Conservation (phyloP, 2,113 vertebrate genomes). For the Eulemur macaco region DNA sequence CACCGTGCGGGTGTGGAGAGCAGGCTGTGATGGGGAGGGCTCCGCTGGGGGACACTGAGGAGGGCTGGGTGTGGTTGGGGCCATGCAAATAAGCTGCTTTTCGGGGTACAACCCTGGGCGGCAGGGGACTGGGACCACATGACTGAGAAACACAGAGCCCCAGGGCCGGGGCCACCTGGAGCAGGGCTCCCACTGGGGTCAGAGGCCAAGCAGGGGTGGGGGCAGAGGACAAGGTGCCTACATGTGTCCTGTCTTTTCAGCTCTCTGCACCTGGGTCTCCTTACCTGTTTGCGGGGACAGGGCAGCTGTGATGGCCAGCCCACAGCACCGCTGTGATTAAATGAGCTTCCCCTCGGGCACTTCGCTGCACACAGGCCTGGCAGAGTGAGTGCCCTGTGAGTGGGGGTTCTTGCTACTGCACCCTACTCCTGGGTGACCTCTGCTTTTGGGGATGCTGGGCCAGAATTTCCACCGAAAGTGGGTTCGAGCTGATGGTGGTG, state of each 20-base stretch:
- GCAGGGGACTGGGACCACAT: neutral
- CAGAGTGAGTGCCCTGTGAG: neutral
- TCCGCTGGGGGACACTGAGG: neutral
- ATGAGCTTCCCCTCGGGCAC: too few relatives aligned
- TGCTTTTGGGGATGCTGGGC: neutral
- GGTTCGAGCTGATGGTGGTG: neutral
- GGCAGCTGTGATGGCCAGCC: neutral
- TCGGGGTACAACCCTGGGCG: neutral
- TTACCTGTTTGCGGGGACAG: neutral
- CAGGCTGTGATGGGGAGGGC: neutral
- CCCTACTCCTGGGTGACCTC: neutral
- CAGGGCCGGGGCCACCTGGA: neutral
- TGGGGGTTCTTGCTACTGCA: neutral
- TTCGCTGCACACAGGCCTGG: neutral
- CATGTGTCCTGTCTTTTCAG: neutral
- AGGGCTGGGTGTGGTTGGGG: neutral
- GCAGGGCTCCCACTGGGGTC: neutral
- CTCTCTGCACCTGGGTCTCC: neutral
- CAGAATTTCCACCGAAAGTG: neutral
- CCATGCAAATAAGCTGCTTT: neutral
- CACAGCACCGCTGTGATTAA: neutral
- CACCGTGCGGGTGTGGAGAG: neutral
- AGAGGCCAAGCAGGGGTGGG: neutral
- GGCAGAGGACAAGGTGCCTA: neutral
- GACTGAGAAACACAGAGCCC: neutral